phyloP scores from a whole-genome alignment of 1,140 invertebrate genomes.

The Heliothis subflexa region DNA sequence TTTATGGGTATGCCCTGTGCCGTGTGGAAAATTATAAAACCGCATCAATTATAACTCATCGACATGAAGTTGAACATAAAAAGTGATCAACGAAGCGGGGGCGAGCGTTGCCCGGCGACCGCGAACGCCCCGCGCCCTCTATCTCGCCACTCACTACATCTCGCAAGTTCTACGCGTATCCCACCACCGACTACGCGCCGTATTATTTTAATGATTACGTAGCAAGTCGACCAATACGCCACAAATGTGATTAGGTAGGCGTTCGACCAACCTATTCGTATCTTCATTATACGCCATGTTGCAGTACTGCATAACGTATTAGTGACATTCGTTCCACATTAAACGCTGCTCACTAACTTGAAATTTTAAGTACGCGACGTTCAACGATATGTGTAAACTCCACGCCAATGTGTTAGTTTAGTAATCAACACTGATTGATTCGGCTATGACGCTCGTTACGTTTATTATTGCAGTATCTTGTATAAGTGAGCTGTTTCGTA shows the following conservation, averaged over 20 bases:
- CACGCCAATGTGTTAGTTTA: conserved; percentile 4
- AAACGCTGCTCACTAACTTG: conserved; percentile 35
- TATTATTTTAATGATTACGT: conserved; percentile 32
- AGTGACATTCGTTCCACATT: conserved; percentile 34
- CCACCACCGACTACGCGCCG: neutral
- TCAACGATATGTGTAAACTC: conserved; percentile 18
- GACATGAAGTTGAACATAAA: conserved; percentile 11
- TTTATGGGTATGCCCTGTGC: neutral
- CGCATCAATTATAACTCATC: conserved; percentile 48
- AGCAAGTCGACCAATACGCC: conserved; percentile 46
- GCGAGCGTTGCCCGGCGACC: conserved; percentile 14
- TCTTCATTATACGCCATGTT: conserved; percentile 36
- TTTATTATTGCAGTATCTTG: conserved; percentile 20
- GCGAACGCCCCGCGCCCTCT: neutral
- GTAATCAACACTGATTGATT: conserved; percentile 29
- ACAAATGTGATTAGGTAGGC: conserved; percentile 60
- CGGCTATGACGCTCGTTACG: conserved; percentile 6
- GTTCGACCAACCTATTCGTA: conserved; percentile 48
- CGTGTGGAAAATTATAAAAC: conserved; percentile 43
- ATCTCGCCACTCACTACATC: conserved; percentile 9
- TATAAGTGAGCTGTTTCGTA: conserved; percentile 4
- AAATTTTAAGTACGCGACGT: conserved; percentile 28
- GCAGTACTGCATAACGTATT: conserved; percentile 34
- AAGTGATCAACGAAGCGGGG: conserved; percentile 9
- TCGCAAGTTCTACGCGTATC: conserved; percentile 4